phyloP scores from a whole-genome alignment of 2,113 vertebrate genomes.

The Plecturocebus donacophilus region DNA sequence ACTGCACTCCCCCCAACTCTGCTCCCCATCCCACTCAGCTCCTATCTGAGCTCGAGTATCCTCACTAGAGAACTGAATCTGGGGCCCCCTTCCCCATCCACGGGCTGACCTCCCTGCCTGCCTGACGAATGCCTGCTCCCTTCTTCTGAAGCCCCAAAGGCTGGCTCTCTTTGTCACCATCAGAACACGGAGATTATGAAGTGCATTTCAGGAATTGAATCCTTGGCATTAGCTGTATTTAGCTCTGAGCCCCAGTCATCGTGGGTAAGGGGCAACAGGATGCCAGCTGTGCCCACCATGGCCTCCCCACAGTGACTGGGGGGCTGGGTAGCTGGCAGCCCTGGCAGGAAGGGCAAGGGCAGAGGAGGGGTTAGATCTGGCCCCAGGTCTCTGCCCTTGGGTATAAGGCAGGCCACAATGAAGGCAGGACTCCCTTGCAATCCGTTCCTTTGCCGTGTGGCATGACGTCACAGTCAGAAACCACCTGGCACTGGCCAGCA shows the following conservation, averaged over 20 bases:
- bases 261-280: background rate
- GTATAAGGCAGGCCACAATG: rapidly evolving
- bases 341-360: background rate
- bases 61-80: no score
- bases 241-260: background rate
- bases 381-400: background rate
- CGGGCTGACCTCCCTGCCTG: background rate
- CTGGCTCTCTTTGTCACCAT: background rate
- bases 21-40: no score
- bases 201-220: background rate
- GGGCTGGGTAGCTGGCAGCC: background rate
- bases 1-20: rapidly evolving
- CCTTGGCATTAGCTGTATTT: background rate
- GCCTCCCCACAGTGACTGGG: background rate
- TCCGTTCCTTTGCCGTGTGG: background rate
- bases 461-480: rapidly evolving
- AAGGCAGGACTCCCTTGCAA: background rate
- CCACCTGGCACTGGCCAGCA: background rate
- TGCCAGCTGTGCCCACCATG: background rate
- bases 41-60: background rate
- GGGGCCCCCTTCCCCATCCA: rapidly evolving
- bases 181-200: background rate
- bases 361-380: background rate
- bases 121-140: background rate
- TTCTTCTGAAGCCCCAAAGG: background rate